phyloP scores from a whole-genome alignment of 1,140 invertebrate genomes.

The Octopus sinensis region DNA sequence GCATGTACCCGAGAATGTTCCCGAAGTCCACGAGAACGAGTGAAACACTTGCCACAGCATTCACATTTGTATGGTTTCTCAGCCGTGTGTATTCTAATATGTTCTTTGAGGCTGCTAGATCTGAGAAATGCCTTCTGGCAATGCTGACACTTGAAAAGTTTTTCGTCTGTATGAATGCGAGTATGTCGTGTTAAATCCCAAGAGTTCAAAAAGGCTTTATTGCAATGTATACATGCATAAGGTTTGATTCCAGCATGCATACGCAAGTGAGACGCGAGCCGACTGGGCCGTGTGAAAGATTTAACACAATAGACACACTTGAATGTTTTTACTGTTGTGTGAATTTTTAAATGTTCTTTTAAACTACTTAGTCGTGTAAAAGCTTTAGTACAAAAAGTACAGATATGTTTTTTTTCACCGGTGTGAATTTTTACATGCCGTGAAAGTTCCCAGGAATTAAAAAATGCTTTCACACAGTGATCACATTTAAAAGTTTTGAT shows the following conservation, averaged over 20 bases:
- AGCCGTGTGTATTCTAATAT: slow-evolving; percentile 55
- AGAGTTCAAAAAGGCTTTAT: slow-evolving; percentile 55
- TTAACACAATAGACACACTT: slow-evolving; percentile 30
- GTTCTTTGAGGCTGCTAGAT: slow-evolving; percentile 52
- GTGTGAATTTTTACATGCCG: slow-evolving; percentile 34
- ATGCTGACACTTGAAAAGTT: slow-evolving; percentile 32
- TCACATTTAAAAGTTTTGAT: slow-evolving; percentile 3
- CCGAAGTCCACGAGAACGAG: slow-evolving; percentile 53
- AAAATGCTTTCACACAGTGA: neutral
- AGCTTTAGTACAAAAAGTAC: slow-evolving; percentile 28
- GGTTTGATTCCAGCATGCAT: neutral
- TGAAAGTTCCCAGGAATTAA: slow-evolving; percentile 20
- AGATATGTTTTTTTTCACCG: slow-evolving; percentile 32
- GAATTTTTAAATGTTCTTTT: slow-evolving; percentile 57
- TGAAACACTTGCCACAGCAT: slow-evolving; percentile 56
- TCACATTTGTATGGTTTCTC: slow-evolving; percentile 55
- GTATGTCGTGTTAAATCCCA: slow-evolving; percentile 52
- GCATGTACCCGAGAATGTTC: slow-evolving; percentile 37
- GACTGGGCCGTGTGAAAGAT: slow-evolving; percentile 19
- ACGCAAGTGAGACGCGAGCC: neutral
- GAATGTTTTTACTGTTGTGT: slow-evolving; percentile 58
- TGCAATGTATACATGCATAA: neutral
- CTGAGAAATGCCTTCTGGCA: slow-evolving; percentile 54
- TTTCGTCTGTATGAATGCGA: slow-evolving; percentile 29
- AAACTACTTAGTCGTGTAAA: slow-evolving; percentile 57